Evolutionary conservation across 2,113 vertebrate genomes (phyloP), one percentile per base, ranked within the genome.

Genomic region (Pseudonaja textilis): DNA sequence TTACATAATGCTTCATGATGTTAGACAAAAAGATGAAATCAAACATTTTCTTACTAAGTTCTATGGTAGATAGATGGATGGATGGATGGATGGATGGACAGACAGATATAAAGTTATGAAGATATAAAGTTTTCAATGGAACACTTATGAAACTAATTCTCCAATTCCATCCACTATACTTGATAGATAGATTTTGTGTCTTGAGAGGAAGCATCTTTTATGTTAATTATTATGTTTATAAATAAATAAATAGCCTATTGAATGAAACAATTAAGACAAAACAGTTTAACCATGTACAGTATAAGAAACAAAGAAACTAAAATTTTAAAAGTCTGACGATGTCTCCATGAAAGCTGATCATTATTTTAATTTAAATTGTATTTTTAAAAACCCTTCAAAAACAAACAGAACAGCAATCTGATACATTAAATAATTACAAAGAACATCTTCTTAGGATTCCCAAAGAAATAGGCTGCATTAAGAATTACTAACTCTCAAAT

Each of bases 1-100:
- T 99, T 93, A 99, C 95, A 98, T 99, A 95, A 99, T 99, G 99
- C 98, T 99, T 93, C 99, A 99, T 95, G 99, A 99, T 90, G 96
- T 99, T 87, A 98, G 98, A 87, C 99, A 99, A 98, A 99, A 99
- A 98, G 99, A 99, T 34, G 99, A 99, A 94, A 99, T 99, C 94
- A 99, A 99, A 97, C 99, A 99, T 97, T 99, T 99, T 97, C 99
- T 99, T 95, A 99, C 98, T 92, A 99, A 99, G 52, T 98, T 99
- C 0, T 99, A 99, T 96, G 99, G 99, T 50, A 9, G 47, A 47
- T 50, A 1, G 47, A 9, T 50, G 8, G 47, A 9, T 47, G 6
- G 47, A 7, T 50, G 8, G 47, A 9, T 0, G 42, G 42, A n/a
- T n/a, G n/a, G n/a, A n/a, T 45, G 42, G 42, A 42, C 45, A 45